A percentile compares a stretch with the other conserved stretches of the same genome.
These are phyloP conservation scores for Cynaeus angustus DNA, from an alignment of 2,888 invertebrate species.

Conservation along the genomic window DNA sequence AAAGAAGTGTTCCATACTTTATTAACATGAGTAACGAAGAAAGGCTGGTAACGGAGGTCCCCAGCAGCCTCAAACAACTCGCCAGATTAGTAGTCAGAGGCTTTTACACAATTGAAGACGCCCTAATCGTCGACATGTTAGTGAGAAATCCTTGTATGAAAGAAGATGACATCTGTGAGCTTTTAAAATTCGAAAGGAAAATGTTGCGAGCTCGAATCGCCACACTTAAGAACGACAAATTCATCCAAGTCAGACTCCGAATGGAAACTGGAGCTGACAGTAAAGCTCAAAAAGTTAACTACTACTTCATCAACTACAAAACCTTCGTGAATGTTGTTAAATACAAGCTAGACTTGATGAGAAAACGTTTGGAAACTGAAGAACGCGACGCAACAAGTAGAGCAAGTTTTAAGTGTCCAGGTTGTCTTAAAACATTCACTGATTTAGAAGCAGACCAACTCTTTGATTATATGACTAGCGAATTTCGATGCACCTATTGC, in stretches of 20 bases:
- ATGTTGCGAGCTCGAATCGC: slow-evolving; percentile 92
- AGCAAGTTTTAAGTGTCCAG: slow-evolving; percentile 95
- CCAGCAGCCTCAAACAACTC: slow-evolving; percentile 93
- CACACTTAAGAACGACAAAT: slow-evolving; percentile 92
- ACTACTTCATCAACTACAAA: slow-evolving; percentile 98
- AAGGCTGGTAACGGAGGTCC: slow-evolving; percentile 90
- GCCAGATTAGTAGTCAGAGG: slow-evolving; percentile 93
- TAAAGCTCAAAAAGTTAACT: slow-evolving; percentile 96
- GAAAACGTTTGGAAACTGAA: slow-evolving; percentile 95
- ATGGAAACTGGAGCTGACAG: slow-evolving; percentile 97
- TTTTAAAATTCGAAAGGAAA: slow-evolving; percentile 94
- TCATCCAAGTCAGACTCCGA: slow-evolving; percentile 91
- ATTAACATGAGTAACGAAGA: slow-evolving; percentile 78
- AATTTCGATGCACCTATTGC: slow-evolving; percentile 94
- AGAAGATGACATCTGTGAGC: slow-evolving; percentile 91
- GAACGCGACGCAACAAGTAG: slow-evolving; percentile 95
- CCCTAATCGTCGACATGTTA: slow-evolving; percentile 95
- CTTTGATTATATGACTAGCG: slow-evolving; percentile 87
- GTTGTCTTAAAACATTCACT: slow-evolving; percentile 94
- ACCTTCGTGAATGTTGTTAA: slow-evolving; percentile 98
- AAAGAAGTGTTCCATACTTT: neutral
- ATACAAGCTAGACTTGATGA: slow-evolving; percentile 96
- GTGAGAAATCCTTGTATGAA: slow-evolving; percentile 97
- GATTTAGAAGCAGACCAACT: slow-evolving; percentile 95
- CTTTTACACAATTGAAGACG: slow-evolving; percentile 95